Conservation (phyloP, 2,113 vertebrate genomes). For the Vicugna pacos region DNA sequence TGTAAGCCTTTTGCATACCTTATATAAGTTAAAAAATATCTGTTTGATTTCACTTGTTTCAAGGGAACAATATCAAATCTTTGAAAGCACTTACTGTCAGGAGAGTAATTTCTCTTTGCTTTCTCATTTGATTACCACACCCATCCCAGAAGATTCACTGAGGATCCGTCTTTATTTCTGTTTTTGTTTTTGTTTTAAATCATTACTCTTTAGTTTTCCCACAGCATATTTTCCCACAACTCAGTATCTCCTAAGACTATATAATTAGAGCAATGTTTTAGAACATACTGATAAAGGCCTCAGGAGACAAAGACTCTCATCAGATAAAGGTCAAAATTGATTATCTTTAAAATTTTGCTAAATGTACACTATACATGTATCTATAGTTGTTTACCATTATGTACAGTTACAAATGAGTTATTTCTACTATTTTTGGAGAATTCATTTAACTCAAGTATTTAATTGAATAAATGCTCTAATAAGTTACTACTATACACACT, state of each 20-base stretch:
- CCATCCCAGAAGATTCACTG: neutral
- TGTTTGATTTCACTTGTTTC: neutral
- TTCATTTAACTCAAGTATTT: neutral
- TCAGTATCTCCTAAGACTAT: neutral
- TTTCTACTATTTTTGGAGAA: neutral
- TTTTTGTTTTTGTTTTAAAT: neutral
- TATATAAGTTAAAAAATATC: neutral
- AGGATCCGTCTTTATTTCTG: neutral
- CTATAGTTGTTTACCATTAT: neutral
- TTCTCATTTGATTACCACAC: neutral
- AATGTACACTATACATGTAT: neutral
- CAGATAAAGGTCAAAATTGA: neutral
- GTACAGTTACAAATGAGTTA: neutral
- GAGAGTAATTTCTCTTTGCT: neutral
- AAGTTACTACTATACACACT: neutral
- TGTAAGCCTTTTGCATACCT: neutral
- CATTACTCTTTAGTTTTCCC: constrained; percentile 27
- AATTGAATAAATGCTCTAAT: neutral
- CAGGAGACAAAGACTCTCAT: neutral
- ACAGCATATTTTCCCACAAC: neutral
- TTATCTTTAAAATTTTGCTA: neutral
- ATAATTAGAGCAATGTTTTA: neutral
- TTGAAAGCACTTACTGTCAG: neutral
- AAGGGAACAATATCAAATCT: neutral
- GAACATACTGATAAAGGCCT: neutral